phyloP scores from a whole-genome alignment of 2,797 vertebrate genomes.

The Hippoglossus hippoglossus region DNA sequence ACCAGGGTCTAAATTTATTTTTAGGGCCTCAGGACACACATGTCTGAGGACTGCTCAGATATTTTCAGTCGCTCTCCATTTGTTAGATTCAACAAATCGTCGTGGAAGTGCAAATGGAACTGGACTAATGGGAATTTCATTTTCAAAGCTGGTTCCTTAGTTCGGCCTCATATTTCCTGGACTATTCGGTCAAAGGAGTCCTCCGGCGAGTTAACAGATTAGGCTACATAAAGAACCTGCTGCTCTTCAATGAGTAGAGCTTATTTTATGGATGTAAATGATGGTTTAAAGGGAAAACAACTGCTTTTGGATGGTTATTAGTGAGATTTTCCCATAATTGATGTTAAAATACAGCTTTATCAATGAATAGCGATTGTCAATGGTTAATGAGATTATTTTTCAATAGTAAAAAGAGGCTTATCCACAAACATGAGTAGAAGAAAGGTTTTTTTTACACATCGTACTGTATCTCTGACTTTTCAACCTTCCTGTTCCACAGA shows the following conservation, averaged over 20 bases:
- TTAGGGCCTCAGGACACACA: not conserved
- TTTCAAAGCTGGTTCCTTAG: not conserved
- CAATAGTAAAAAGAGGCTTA: no score
- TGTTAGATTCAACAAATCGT: no score
- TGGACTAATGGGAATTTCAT: not conserved
- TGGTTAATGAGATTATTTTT: no score
- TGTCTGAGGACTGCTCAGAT: not conserved
- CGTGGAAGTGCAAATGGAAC: not conserved
- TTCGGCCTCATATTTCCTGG: not conserved
- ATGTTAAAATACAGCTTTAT: no score
- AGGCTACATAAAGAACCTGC: no score
- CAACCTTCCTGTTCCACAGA: slow-evolving; percentile 13
- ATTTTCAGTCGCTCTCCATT: not conserved
- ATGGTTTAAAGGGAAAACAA: no score
- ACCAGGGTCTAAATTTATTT: not conserved
- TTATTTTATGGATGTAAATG: no score
- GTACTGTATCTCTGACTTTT: slow-evolving; percentile 5
- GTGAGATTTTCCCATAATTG: no score
- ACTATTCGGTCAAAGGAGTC: not conserved
- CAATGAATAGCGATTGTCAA: no score
- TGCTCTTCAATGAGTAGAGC: no score
- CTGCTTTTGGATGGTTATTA: no score
- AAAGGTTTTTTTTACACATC: not conserved
- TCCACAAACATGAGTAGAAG: not conserved
- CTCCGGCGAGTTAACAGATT: no score